A percentile compares a stretch with the other conserved stretches of the same genome.
phyloP scores from a whole-genome alignment of 2,888 invertebrate genomes.

The Coronaproctus castanopsis region DNA sequence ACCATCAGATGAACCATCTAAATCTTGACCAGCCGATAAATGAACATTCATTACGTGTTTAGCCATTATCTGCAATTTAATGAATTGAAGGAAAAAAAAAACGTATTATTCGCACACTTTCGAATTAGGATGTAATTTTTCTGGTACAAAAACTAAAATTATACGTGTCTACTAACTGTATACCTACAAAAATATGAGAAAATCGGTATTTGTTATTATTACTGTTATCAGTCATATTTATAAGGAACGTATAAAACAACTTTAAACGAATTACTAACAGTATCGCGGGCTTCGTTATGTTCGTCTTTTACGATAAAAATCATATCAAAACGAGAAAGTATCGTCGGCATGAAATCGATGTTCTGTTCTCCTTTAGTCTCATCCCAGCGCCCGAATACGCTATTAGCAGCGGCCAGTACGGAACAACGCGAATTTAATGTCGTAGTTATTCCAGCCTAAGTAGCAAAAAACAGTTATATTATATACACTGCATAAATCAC shows the following conservation, averaged over 20 bases:
- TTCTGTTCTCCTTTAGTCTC: conserved; percentile 94
- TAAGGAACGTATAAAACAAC: too few species aligned
- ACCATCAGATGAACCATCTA: conserved; percentile 39
- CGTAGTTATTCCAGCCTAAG: conserved; percentile 88
- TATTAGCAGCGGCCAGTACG: conserved; percentile 97
- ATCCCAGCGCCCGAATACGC: conserved; percentile 96
- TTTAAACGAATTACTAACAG: too few species aligned
- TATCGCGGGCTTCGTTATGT: conserved; percentile 71
- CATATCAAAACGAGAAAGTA: conserved; percentile 97
- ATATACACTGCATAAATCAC: too few species aligned
- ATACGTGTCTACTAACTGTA: too few species aligned
- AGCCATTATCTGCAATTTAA: conserved; percentile 52
- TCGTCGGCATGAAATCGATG: conserved; percentile 99
- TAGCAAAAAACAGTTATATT: too few species aligned
- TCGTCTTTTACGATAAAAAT: conserved; percentile 98
- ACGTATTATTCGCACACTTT: background rate
- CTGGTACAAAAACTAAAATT: too few species aligned
- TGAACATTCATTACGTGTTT: conserved; percentile 94
- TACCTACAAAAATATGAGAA: too few species aligned
- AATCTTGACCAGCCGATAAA: conserved; percentile 53
- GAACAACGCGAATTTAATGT: conserved; percentile 96
- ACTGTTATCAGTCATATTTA: too few species aligned
- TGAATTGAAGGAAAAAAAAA: background rate
- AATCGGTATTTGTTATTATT: too few species aligned
- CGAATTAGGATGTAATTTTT: too few species aligned